Evolutionary conservation across 2,797 vertebrate species (phyloP).

Genomic region (Aeoliscus strigatus): DNA sequence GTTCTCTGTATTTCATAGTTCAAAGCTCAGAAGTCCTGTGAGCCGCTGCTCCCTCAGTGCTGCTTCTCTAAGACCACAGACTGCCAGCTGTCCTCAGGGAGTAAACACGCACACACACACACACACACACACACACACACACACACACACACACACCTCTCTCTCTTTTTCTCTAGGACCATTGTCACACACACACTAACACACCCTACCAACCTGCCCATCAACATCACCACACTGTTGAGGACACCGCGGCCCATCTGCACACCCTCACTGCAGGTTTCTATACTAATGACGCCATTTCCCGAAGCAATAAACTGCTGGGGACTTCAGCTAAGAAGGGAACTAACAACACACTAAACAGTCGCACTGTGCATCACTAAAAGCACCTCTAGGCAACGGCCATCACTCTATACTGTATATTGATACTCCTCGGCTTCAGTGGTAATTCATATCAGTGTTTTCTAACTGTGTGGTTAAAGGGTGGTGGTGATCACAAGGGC

Average conservation of each 20-base stretch:
- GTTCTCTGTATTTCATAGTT: conserved; percentile 11
- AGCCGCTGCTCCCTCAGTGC: conserved; percentile 16
- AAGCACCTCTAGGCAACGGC: conserved; percentile 17
- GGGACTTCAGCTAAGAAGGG: conserved; percentile 56
- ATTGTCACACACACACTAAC: conserved; percentile 1
- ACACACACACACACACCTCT: background rate
- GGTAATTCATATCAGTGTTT: too few relatives aligned
- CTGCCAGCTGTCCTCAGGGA: conserved; percentile 20
- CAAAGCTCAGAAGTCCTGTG: conserved; percentile 22
- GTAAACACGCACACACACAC: conserved; percentile 10
- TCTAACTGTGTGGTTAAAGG: too few relatives aligned
- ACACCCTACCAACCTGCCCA: conserved; percentile 31
- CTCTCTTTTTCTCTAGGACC: too few relatives aligned
- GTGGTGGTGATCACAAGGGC: too few relatives aligned
- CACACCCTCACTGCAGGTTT: conserved; percentile 43
- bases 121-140: conserved; percentile 5
- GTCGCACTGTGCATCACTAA: conserved; percentile 38
- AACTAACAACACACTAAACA: conserved; percentile 46
- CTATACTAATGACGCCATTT: conserved; percentile 60
- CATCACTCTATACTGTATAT: conserved; percentile 37
- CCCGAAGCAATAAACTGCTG: conserved; percentile 46
- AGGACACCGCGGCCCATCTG: conserved; percentile 41
- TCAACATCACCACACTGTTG: conserved; percentile 28
- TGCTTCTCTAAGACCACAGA: conserved; percentile 24
- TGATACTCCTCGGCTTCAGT: conserved; percentile 22